phyloP scores from a whole-genome alignment of 2,888 invertebrate species.

The Lasioglossum leucozonium region DNA sequence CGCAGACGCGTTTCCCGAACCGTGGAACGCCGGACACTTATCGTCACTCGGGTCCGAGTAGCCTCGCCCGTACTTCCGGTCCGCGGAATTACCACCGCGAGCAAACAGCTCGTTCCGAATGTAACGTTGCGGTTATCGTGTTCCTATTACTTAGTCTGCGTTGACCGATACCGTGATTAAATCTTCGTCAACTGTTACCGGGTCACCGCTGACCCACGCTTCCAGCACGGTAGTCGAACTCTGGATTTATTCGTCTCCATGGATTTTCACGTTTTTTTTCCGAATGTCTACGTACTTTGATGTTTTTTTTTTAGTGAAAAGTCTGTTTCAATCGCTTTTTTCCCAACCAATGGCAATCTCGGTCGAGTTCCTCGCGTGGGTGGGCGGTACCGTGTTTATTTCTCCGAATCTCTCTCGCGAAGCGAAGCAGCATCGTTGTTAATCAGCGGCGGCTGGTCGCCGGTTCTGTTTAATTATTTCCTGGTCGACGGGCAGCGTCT shows the following conservation, averaged over 20 bases:
- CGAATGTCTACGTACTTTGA: too few relatives aligned
- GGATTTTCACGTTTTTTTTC: too few relatives aligned
- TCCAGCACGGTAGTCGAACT: too few relatives aligned
- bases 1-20: neutral
- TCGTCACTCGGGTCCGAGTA: neutral
- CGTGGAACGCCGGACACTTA: neutral
- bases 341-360: too few relatives aligned
- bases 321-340: too few relatives aligned
- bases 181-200: too few relatives aligned
- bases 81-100: neutral
- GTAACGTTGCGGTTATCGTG: neutral
- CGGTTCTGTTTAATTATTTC: slow-evolving; percentile 22
- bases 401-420: neutral
- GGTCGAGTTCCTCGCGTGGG: too few relatives aligned
- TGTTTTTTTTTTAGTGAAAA: too few relatives aligned
- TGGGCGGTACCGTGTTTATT: neutral
- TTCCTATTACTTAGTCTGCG: neutral
- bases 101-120: neutral
- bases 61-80: neutral
- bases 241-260: too few relatives aligned
- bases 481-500: slow-evolving; percentile 10
- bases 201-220: too few relatives aligned
- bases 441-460: neutral
- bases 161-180: too few relatives aligned
- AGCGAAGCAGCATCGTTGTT: neutral